phyloP scores from a whole-genome alignment of 2,113 vertebrate genomes.

The Labeo rohita region DNA sequence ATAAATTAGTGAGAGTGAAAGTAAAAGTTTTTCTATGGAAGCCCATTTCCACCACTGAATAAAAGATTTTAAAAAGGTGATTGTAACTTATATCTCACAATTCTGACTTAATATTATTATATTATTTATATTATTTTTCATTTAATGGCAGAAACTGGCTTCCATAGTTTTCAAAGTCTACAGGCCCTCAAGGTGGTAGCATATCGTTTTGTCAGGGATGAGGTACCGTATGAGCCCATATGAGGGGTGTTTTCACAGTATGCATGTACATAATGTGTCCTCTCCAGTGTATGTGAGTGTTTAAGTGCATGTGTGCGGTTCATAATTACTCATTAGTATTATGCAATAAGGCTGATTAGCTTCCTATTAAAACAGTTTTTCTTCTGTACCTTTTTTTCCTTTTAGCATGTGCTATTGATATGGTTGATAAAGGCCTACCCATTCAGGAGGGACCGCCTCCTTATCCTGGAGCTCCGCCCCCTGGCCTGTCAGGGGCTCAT shows the following conservation, averaged over 20 bases:
- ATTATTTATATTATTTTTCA: too few relatives aligned
- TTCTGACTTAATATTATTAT: too few relatives aligned
- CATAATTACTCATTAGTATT: neutral
- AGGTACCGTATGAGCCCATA: neutral
- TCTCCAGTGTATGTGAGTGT: conserved; percentile 12
- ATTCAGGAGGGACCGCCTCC: conserved; percentile 74
- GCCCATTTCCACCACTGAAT: too few relatives aligned
- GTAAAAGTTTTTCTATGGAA: neutral
- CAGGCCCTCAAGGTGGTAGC: neutral
- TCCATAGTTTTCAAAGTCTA: neutral
- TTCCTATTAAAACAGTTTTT: neutral
- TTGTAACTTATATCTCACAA: too few relatives aligned
- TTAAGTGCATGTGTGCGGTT: conserved; percentile 14
- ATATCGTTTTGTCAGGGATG: neutral
- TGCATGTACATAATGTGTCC: conserved; percentile 27
- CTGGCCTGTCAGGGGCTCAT: conserved; percentile 71
- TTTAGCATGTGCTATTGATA: conserved; percentile 80
- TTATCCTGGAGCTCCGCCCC: conserved; percentile 78
- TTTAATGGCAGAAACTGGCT: too few relatives aligned
- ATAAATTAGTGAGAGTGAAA: neutral
- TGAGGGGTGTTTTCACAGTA: neutral
- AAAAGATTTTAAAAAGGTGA: too few relatives aligned
- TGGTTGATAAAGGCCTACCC: conserved; percentile 78
- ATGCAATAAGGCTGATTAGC: neutral
- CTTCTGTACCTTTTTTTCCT: neutral